A percentile compares a stretch with the other conserved stretches of the same genome.
Conservation (phyloP, 1,140 invertebrate species). For the Ephestia elutella region DNA sequence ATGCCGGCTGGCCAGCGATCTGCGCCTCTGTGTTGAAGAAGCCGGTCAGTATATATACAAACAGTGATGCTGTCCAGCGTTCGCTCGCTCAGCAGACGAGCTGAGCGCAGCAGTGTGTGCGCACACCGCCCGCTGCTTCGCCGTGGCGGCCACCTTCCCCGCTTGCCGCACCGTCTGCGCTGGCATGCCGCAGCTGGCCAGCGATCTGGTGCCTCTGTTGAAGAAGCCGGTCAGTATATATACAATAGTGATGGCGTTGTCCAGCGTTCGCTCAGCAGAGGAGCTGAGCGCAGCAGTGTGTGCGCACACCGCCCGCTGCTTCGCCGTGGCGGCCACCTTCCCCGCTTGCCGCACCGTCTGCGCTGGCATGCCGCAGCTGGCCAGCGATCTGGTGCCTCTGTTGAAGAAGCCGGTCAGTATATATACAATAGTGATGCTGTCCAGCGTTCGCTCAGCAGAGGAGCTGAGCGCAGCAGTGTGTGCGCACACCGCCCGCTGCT, state of each 20-base stretch:
- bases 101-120: conserved; percentile 94
- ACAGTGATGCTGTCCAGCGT: conserved; percentile 87
- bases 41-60: too few relatives aligned
- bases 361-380: too few relatives aligned
- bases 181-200: conserved; percentile 88
- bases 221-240: conserved; percentile 35
- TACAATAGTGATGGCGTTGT: too few relatives aligned
- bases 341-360: too few relatives aligned
- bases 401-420: too few relatives aligned
- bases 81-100: conserved; percentile 86
- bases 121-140: conserved; percentile 93
- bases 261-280: too few relatives aligned
- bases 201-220: conserved; percentile 80
- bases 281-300: too few relatives aligned
- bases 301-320: too few relatives aligned
- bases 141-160: conserved; percentile 95
- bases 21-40: too few relatives aligned
- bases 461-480: conserved; percentile 96
- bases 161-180: conserved; percentile 91
- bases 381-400: too few relatives aligned
- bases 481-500: conserved; percentile 92
- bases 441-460: conserved; percentile 82
- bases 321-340: too few relatives aligned
- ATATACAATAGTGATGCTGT: too few relatives aligned
- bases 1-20: conserved; percentile 82